These are phyloP conservation scores for Glyphotaelius pellucidus DNA, from an alignment of 2,888 invertebrate species.

Conservation along the genomic window DNA sequence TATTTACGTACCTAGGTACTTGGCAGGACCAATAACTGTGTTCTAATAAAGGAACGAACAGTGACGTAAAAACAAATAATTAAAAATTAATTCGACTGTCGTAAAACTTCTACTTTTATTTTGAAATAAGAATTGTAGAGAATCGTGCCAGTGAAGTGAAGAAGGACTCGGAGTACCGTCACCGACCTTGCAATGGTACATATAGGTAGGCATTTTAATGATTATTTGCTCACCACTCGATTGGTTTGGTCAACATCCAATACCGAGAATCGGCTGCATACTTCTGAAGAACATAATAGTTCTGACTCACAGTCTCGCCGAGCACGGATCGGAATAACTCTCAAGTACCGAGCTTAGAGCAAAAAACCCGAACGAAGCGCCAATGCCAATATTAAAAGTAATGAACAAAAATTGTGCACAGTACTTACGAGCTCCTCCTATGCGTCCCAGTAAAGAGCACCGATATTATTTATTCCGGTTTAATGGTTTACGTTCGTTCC, in stretches of 20 bases:
- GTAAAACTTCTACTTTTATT: background rate
- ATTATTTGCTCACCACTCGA: constrained; percentile 29
- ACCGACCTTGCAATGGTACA: background rate
- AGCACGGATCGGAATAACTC: background rate
- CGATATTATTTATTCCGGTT: background rate
- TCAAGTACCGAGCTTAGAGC: background rate
- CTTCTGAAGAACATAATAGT: background rate
- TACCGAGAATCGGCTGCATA: constrained; percentile 17
- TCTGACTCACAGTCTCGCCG: constrained; percentile 11
- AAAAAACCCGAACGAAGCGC: background rate
- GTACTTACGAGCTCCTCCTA: background rate
- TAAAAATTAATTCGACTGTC: background rate
- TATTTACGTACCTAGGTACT: too few relatives aligned
- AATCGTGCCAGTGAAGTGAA: background rate
- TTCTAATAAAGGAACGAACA: background rate
- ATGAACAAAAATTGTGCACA: background rate
- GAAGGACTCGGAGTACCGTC: background rate
- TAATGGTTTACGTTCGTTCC: background rate
- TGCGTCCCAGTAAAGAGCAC: background rate
- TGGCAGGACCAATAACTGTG: too few relatives aligned
- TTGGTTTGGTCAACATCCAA: constrained; percentile 19
- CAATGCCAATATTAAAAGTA: background rate
- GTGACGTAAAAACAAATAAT: too few relatives aligned
- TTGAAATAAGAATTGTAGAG: background rate
- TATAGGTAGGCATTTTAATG: background rate